A percentile compares a stretch with the other conserved stretches of the same genome.
phyloP scores from a whole-genome alignment of 2,113 vertebrate species.

The Osmerus eperlanus region DNA sequence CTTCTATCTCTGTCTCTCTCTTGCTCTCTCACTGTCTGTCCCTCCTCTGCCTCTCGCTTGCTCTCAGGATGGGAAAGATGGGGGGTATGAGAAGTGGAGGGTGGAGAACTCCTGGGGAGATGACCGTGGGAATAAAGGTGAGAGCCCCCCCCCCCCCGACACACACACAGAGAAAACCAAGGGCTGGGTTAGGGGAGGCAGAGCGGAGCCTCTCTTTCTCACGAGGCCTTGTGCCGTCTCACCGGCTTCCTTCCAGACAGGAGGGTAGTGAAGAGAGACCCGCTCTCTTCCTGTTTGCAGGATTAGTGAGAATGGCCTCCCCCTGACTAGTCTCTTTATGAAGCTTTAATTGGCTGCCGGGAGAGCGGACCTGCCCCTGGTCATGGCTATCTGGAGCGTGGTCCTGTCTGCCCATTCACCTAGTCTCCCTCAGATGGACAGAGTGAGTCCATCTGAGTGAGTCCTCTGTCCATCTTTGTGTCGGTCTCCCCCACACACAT shows the following conservation, averaged over 20 bases:
- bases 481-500: too few relatives aligned
- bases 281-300: slow-evolving; percentile 14
- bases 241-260: too few relatives aligned
- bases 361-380: slow-evolving; percentile 1
- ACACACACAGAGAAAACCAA: background rate
- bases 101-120: slow-evolving; percentile 99
- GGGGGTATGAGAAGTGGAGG: slow-evolving; percentile 87
- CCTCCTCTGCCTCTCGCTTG: too few relatives aligned
- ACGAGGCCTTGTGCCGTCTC: background rate
- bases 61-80: slow-evolving; percentile 80
- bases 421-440: too few relatives aligned
- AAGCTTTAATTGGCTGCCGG: slow-evolving; percentile 54
- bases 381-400: too few relatives aligned
- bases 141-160: background rate
- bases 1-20: slow-evolving; percentile 8
- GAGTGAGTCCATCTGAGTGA: too few relatives aligned
- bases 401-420: too few relatives aligned
- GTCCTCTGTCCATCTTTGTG: too few relatives aligned
- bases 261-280: background rate
- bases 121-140: slow-evolving; percentile 97
- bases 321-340: slow-evolving; percentile 39
- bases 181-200: slow-evolving; percentile 14
- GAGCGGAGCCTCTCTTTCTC: background rate
- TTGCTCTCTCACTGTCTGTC: slow-evolving; percentile 26
- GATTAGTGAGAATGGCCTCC: slow-evolving; percentile 15